phyloP scores from a whole-genome alignment of 1,140 invertebrate species.

The Aphidius gifuensis region DNA sequence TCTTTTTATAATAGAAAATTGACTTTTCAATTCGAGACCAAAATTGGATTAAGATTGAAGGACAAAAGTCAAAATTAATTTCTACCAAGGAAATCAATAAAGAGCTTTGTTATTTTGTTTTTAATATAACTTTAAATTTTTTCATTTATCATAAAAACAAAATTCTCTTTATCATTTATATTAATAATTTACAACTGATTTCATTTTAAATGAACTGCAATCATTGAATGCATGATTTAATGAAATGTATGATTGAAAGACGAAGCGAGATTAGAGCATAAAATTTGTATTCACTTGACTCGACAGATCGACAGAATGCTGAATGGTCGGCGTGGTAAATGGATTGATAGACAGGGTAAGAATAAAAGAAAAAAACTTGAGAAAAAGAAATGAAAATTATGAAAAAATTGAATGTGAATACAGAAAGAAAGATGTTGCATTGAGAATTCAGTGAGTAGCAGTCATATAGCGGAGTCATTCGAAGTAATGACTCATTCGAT shows the following conservation, averaged over 20 bases:
- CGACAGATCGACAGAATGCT: slow-evolving; percentile 1
- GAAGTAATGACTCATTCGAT: slow-evolving; percentile 42
- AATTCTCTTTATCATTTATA: not conserved
- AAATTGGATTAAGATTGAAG: too few relatives aligned
- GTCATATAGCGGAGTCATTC: slow-evolving; percentile 42
- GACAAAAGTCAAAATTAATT: too few relatives aligned
- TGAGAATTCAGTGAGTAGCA: slow-evolving; percentile 23
- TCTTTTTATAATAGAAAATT: too few relatives aligned
- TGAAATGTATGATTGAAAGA: slow-evolving; percentile 11
- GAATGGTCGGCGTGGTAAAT: slow-evolving; percentile 9
- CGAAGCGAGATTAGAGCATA: slow-evolving; percentile 3
- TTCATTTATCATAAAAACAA: too few relatives aligned
- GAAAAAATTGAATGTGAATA: slow-evolving; percentile 36
- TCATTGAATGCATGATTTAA: slow-evolving; percentile 3
- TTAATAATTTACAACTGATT: not conserved
- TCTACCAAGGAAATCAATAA: too few relatives aligned
- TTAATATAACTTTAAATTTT: too few relatives aligned
- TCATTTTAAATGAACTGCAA: slow-evolving; percentile 6
- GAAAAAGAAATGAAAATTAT: slow-evolving; percentile 23
- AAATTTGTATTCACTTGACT: slow-evolving; percentile 14
- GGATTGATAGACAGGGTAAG: not conserved
- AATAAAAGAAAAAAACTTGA: not conserved
- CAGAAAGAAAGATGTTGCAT: slow-evolving; percentile 33
- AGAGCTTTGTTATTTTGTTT: too few relatives aligned
- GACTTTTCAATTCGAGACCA: too few relatives aligned